A percentile compares a stretch with the other conserved stretches of the same genome.
Conservation (phyloP, 2,797 vertebrate species). For the Pseudomugil tenellus region DNA sequence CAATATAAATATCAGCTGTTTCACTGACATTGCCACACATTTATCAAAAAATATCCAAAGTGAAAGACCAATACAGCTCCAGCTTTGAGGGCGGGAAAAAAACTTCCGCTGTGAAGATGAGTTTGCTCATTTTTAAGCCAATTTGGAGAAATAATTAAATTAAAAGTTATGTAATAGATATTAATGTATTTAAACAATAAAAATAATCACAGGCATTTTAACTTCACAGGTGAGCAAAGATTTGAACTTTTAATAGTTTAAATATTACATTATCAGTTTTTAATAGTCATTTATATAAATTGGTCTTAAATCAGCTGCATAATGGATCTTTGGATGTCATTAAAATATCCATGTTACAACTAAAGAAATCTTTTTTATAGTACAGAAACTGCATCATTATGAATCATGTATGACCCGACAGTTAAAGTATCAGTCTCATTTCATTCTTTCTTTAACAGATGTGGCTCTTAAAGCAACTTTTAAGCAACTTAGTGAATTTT, state of each 20-base stretch:
- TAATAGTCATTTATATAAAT: neutral
- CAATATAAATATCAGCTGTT: neutral
- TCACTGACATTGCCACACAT: neutral
- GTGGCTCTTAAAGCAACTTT: constrained; percentile 38
- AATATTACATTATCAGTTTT: neutral
- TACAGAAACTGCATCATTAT: neutral
- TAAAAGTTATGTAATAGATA: too few species aligned
- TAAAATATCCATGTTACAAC: too few species aligned
- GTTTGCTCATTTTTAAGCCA: too few species aligned
- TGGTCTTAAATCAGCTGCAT: too few species aligned
- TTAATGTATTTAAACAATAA: too few species aligned
- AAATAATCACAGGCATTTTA: too few species aligned
- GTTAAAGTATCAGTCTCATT: neutral
- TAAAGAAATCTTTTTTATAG: neutral
- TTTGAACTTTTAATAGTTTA: too few species aligned
- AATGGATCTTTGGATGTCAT: too few species aligned
- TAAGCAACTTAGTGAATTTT: constrained; percentile 53
- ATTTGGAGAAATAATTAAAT: too few species aligned
- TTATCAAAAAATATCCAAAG: neutral
- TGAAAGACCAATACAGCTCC: neutral
- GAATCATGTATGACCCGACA: constrained; percentile 3
- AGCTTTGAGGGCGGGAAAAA: neutral
- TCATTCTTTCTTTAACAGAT: constrained; percentile 2
- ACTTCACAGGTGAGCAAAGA: too few species aligned
- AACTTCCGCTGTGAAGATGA: too few species aligned